Evolutionary conservation across 2,888 invertebrate genomes (phyloP), one percentile per base, ranked within the genome.

Genomic region (Alcis repandata): DNA sequence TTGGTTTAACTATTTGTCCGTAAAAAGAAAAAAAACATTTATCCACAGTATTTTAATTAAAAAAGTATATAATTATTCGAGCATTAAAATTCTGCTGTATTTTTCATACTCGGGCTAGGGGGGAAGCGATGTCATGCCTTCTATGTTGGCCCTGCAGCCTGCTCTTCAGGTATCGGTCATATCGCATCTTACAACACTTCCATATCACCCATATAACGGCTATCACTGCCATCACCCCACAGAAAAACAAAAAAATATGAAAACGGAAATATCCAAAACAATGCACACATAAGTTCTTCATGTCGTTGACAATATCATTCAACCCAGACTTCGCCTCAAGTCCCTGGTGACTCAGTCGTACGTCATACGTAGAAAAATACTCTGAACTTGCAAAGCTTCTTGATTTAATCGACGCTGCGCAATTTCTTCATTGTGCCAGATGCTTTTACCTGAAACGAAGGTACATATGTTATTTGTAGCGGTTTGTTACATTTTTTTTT

Each of bases 241-340:
- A 52, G 17, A 63, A 52, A 17, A 48, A 53, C 53, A 75, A 56
- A 56, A 71, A 71, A 36, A 51, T 66, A 40, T 38, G 48, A 10
- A 53, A 53, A n/a, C 51, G 43, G 32, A 57, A 51, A 40, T 51
- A 57, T 32, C 41, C 41, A 8, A 58, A 46, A 53, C 58, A 59
- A 19, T 67, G 69, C 70, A 72, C 70, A 57, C 68, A 57, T 54
- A 62, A 62, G 13, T 56, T 32, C 58, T 58, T 63, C 58, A 63
- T 59, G n/a, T 45, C 33, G 3, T n/a, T 51, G 62, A 51, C 56
- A 51, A 33, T 15, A 54, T 61, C 54, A 43, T 17, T 49, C 49
- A 22, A 49, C 19, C 2, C 19, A 13, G 45, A 45, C 17, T 45
- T 46, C n/a, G 56, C 45, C 17, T 22, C 27, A n/a, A 27, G 27